These are phyloP conservation scores for Heliornis fulica DNA, from an alignment of 2,113 vertebrate genomes.

Conservation along the genomic window DNA sequence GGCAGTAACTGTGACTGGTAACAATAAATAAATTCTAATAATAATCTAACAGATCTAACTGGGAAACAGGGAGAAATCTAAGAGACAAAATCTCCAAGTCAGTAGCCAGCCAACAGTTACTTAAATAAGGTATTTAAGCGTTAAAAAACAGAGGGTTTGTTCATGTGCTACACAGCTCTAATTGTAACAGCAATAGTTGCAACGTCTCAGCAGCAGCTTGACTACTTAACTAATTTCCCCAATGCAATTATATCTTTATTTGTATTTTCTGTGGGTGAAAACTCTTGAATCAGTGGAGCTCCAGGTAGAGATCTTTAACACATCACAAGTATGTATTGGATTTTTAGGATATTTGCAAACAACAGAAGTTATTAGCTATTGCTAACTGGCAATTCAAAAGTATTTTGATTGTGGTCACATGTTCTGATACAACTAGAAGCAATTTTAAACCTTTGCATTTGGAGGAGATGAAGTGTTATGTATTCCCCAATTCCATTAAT, in stretches of 20 bases:
- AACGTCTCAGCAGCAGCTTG: background rate
- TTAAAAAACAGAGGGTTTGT: background rate
- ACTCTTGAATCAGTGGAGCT: background rate
- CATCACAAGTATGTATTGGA: background rate
- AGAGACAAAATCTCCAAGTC: background rate
- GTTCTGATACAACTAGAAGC: background rate
- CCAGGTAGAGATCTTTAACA: background rate
- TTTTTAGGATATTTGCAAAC: background rate
- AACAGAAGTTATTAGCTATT: background rate
- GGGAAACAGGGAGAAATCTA: background rate
- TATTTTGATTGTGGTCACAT: background rate
- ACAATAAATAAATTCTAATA: background rate
- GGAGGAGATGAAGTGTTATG: background rate
- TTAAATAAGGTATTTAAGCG: background rate
- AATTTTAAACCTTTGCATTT: background rate
- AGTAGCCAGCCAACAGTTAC: background rate
- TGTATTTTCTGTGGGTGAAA: background rate
- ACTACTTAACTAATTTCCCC: background rate
- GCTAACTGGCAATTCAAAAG: background rate
- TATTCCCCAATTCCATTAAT: background rate
- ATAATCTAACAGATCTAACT: background rate
- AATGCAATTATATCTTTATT: background rate
- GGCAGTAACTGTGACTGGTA: conserved; percentile 9
- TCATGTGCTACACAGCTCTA: background rate
- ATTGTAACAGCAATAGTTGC: background rate